phyloP scores from a whole-genome alignment of 2,888 invertebrate genomes.

The Leptodirus hochenwartii region DNA sequence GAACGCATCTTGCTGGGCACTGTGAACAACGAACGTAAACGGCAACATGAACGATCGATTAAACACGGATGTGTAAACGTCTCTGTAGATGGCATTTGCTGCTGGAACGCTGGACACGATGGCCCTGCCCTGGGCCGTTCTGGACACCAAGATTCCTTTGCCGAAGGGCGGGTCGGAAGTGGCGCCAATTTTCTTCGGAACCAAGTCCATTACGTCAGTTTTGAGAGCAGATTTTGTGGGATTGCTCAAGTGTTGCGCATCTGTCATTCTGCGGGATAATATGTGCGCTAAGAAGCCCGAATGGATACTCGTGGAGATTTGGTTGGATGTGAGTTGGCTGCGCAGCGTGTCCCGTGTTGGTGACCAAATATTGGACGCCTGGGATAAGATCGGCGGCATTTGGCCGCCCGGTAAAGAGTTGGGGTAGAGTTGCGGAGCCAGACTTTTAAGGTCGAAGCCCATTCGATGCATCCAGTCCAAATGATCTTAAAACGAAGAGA shows the following conservation, averaged over 20 bases:
- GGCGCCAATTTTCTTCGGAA: slow-evolving; percentile 58
- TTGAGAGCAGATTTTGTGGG: slow-evolving; percentile 66
- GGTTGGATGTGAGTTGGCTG: slow-evolving; percentile 31
- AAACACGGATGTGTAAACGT: slow-evolving; percentile 84
- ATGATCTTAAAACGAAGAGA: slow-evolving; percentile 42
- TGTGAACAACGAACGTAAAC: slow-evolving; percentile 75
- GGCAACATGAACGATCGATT: slow-evolving; percentile 75
- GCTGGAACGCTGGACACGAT: slow-evolving; percentile 75
- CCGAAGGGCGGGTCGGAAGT: slow-evolving; percentile 83
- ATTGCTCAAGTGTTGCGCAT: slow-evolving; percentile 55
- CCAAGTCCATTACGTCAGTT: slow-evolving; percentile 55
- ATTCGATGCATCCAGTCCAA: slow-evolving; percentile 69
- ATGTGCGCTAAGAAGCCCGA: slow-evolving; percentile 73
- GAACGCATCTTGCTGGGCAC: slow-evolving; percentile 79
- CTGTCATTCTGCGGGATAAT: slow-evolving; percentile 58
- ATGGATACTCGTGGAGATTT: slow-evolving; percentile 41
- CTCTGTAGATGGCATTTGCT: slow-evolving; percentile 77
- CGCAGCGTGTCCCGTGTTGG: slow-evolving; percentile 29
- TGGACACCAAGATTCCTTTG: slow-evolving; percentile 67
- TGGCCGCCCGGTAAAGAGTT: slow-evolving; percentile 46
- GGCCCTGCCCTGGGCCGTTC: slow-evolving; percentile 59
- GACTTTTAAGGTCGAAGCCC: slow-evolving; percentile 68
- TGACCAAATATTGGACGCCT: slow-evolving; percentile 35
- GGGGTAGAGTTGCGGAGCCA: slow-evolving; percentile 74
- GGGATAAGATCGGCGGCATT: slow-evolving; percentile 46